Base-by-base conservation (phyloP, 2,113 vertebrate species). In the Archocentrus centrarchus region DNA sequence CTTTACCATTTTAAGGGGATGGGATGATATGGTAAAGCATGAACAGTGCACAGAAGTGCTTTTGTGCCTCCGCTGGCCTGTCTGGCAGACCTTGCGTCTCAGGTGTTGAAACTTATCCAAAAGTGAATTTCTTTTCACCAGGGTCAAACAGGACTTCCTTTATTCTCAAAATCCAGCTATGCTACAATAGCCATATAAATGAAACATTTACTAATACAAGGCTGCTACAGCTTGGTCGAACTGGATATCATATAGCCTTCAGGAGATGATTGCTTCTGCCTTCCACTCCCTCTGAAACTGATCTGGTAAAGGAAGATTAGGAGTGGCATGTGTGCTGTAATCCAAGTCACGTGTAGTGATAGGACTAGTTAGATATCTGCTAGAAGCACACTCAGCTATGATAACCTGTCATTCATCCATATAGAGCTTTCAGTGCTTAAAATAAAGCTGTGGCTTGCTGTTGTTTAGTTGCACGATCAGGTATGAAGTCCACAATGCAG, bases 331-430 rank as follows among this genome's bases (percentile, higher is more conserved):
- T 77, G 87, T 30, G 75, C 86, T 91, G 90, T 94, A 95, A 96
- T 93, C 92, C 83, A 90, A 90, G 87, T 94, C 93, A 93, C 92
- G 93, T 93, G 93, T 79, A 81, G 85, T 70, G 27, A 44, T 86
- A 90, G 47, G 87, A 91, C 82, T 80, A 83, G 83, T 86, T 68
- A 35, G 58, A 86, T 89, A 90, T 79, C 86, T 87, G 86, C 77
- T 83, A 88, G 84, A 88, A 80, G 84, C 68, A 75, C 80, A 18
- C 81, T 50, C 30, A 73, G 59, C 80, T 77, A 82, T 50, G 32
- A 83, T 68, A 81, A 61, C 41, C 44, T 53, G 79, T 57, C 60
- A 81, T 66, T 87, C 32, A 50, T 50, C 30, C 30, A 47, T 17
- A 11, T 4, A 47, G 39, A 17, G 58, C 44, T 82, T 82, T 41